Evolutionary conservation across 1,140 invertebrate genomes (phyloP), one percentile per base, ranked within the genome.

Genomic region (Calliopsis andreniformis): DNA sequence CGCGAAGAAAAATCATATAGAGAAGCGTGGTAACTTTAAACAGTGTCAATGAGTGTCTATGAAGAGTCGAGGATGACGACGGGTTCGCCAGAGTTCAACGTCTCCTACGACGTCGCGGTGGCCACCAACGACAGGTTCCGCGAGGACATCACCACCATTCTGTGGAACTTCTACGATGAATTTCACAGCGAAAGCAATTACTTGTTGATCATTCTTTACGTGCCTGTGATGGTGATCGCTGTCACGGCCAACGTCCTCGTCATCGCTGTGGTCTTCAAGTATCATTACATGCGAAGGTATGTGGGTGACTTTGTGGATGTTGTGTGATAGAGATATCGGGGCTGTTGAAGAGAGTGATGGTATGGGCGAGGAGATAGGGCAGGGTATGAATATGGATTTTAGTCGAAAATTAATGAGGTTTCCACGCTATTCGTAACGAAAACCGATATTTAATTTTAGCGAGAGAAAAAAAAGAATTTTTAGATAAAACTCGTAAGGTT

Each of bases 211-310:
- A 89, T 88, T 25, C 86, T 94, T 47, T 95, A 95, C 80, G 89
- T 94, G 14, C 93, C 92, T 1, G 93, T 95, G 25, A 93, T 95
- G 20, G 84, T 94, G 0, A 83, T 94, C 0, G 94, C 94, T 1
- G 89, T 95, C 18, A 90, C 92, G 1, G 94, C 94, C 14, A 95
- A 95, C 76, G 91, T 93, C 2, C 91, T 95, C 66, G 93, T 95
- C 47, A 95, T 95, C 77, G 91, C 94, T 58, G 94, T 95, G 3
- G 94, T 95, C 39, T 92, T 94, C 86, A 94, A 95, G 78, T 95
- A 94, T 86, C 93, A 95, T 71, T 95, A 94, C 79, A 94, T 95
- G 93, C 91, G 94, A 73, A 95, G 94, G 95, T 95, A 87, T 92
- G 93, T 7, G 23, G 14, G 49, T 28, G 23, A 23, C 10, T 28